Evolutionary conservation across 1,140 invertebrate genomes (phyloP).

Genomic region (Pachypeltis micranthus): DNA sequence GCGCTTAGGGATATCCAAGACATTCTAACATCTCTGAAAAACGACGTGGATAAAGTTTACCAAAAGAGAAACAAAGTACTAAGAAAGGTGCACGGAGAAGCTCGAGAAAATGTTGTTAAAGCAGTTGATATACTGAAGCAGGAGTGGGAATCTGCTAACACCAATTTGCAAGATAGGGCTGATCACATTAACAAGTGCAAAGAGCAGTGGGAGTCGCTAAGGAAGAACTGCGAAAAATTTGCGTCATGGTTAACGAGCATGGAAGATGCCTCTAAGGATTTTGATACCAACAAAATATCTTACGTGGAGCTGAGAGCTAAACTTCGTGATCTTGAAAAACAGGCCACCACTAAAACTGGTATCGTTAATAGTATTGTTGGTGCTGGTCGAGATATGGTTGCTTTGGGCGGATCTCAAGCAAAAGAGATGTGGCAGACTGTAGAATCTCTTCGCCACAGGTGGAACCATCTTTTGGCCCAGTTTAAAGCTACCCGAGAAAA

Average conservation of each 20-base stretch:
- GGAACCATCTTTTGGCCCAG: conserved; percentile 20
- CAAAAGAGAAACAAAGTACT: conserved; percentile 21
- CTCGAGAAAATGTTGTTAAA: conserved; percentile 18
- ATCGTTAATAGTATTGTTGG: conserved; percentile 21
- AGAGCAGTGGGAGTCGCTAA: conserved; percentile 21
- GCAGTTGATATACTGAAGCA: conserved; percentile 21
- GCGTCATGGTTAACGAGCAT: conserved; percentile 16
- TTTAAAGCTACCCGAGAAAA: conserved; percentile 19
- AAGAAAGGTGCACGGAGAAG: conserved; percentile 21
- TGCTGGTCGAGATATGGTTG: conserved; percentile 21
- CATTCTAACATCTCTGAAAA: conserved; percentile 14
- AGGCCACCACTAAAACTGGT: conserved; percentile 21
- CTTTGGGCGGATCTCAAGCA: conserved; percentile 20
- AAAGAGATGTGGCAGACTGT: conserved; percentile 22
- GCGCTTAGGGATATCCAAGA: conserved; percentile 18
- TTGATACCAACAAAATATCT: conserved; percentile 17
- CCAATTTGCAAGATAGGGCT: conserved; percentile 20
- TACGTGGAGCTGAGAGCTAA: conserved; percentile 14
- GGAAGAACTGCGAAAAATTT: conserved; percentile 22
- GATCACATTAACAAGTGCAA: conserved; percentile 17
- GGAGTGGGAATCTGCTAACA: conserved; percentile 19
- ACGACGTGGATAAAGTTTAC: conserved; percentile 19
- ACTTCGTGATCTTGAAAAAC: conserved; percentile 21
- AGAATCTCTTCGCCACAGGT: conserved; percentile 19
- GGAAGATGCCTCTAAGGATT: conserved; percentile 18